These are phyloP conservation scores for Lagria hirta DNA, from an alignment of 2,888 invertebrate species.

Conservation along the genomic window DNA sequence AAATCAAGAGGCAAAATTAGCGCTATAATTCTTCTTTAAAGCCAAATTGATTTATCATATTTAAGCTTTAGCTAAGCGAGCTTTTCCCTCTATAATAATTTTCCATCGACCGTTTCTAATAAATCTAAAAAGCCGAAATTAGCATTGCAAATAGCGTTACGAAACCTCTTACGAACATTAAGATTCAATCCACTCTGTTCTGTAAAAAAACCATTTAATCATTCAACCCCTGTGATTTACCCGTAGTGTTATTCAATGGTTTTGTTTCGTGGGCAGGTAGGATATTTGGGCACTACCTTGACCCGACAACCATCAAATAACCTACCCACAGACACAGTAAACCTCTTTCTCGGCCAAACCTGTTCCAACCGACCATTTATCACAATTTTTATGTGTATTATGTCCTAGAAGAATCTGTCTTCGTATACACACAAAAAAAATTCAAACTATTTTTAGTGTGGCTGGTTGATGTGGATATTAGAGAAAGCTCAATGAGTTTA, in stretches of 20 bases:
- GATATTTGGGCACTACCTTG: slow-evolving; percentile 26
- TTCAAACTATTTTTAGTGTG: slow-evolving; percentile 11
- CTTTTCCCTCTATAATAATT: slow-evolving; percentile 18
- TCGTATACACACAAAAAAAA: slow-evolving; percentile 14
- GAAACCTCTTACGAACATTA: slow-evolving; percentile 19
- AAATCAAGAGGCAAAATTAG: too few relatives aligned
- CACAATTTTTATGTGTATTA: slow-evolving; percentile 21
- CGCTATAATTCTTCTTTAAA: too few relatives aligned
- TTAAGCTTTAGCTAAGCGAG: too few relatives aligned
- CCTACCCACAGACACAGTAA: slow-evolving; percentile 31
- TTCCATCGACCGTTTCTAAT: slow-evolving; percentile 16
- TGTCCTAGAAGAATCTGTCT: slow-evolving; percentile 18
- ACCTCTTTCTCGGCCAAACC: slow-evolving; percentile 28
- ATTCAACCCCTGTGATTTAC: slow-evolving; percentile 14
- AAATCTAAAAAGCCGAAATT: slow-evolving; percentile 25
- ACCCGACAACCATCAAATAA: slow-evolving; percentile 27
- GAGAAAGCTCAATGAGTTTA: too few relatives aligned
- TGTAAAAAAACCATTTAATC: slow-evolving; percentile 19
- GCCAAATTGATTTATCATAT: too few relatives aligned
- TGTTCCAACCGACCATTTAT: slow-evolving; percentile 26
- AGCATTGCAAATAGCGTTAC: slow-evolving; percentile 22
- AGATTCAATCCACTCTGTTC: slow-evolving; percentile 23
- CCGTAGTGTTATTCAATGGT: slow-evolving; percentile 13
- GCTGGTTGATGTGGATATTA: too few relatives aligned
- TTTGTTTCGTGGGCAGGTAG: slow-evolving; percentile 19